Base-by-base conservation (phyloP, 1,140 invertebrate species). In the Lepidurus packardi region DNA sequence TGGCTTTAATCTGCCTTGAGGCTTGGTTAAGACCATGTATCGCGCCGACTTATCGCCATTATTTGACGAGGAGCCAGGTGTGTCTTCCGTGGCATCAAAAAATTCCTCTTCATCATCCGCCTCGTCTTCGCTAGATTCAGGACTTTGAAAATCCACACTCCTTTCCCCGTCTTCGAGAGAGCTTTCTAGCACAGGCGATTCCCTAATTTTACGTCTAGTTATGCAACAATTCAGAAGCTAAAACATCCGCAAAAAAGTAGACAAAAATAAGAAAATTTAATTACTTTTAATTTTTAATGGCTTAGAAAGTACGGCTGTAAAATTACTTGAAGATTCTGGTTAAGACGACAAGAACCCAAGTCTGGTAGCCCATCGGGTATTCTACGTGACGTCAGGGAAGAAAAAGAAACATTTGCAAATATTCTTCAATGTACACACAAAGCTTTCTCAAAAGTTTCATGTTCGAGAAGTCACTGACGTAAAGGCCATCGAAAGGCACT, bases 181-280 rank as follows among this genome's bases (percentile, higher is more conserved):
- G 47, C 45, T 81, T 25, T 81, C 80, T 21, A 24, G 24, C 83
- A 34, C 34, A 34, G 53, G 6, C 53, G 53, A 65, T 65, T 65
- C 53, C 81, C 83, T 88, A 86, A 85, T 90, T 75, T 84, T 89
- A 80, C 89, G 90, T 79, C 92, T 89, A 78, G 92, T 90, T 80
- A 98, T 96, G 84, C 97, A 99, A 84, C 94, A 96, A 84, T 99
- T 98, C 9, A 99, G 86, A 91, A 99, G 94, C 89, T 98, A 90
- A 53, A 84, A 84, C 78, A 65, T 45, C 43, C 53, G 21, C 45
- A 42, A 53, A 9, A 9, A 42, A 16, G 73, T 10, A 7, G 6
- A 78, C 11, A 21, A 21, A 78, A 43, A 43, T 2, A 10, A 77
- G 42, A 45, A 78, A 41, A 43, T 24, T 73, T 13, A 75, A 34